These are phyloP conservation scores for Passerina amoena DNA, from an alignment of 2,113 vertebrate genomes.

Conservation along the genomic window DNA sequence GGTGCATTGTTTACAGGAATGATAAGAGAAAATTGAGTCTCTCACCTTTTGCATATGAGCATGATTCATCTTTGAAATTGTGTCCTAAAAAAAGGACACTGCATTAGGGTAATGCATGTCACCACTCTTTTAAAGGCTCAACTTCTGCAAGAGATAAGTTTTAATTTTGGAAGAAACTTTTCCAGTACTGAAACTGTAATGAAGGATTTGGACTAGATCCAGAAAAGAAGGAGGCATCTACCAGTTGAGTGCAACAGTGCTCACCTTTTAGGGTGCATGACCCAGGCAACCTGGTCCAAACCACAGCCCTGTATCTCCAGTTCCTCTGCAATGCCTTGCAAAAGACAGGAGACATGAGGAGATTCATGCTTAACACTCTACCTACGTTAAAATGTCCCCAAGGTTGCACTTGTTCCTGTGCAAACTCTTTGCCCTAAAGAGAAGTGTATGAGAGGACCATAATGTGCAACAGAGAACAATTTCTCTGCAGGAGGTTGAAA, in stretches of 20 bases:
- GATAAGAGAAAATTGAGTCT: constrained; percentile 52
- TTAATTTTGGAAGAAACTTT: background rate
- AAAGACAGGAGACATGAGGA: background rate
- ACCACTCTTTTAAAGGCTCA: background rate
- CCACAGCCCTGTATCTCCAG: background rate
- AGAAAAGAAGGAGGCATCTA: background rate
- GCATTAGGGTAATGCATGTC: background rate
- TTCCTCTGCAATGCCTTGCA: background rate
- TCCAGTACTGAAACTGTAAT: background rate
- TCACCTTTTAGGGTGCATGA: background rate
- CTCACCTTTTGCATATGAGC: constrained; percentile 28
- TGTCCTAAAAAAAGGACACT: background rate
- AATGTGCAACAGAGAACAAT: background rate
- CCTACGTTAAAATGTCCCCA: background rate
- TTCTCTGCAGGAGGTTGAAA: background rate
- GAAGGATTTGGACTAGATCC: background rate
- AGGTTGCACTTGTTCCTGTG: background rate
- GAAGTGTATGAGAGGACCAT: background rate
- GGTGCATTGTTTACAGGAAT: background rate
- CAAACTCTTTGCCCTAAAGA: background rate
- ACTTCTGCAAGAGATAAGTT: background rate
- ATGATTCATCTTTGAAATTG: constrained; percentile 51
- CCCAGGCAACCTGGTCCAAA: background rate
- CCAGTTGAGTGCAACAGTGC: background rate
- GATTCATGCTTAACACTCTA: background rate